Evolutionary conservation across 2,797 vertebrate species (phyloP).

Genomic region (Sarcophilus harrisii): DNA sequence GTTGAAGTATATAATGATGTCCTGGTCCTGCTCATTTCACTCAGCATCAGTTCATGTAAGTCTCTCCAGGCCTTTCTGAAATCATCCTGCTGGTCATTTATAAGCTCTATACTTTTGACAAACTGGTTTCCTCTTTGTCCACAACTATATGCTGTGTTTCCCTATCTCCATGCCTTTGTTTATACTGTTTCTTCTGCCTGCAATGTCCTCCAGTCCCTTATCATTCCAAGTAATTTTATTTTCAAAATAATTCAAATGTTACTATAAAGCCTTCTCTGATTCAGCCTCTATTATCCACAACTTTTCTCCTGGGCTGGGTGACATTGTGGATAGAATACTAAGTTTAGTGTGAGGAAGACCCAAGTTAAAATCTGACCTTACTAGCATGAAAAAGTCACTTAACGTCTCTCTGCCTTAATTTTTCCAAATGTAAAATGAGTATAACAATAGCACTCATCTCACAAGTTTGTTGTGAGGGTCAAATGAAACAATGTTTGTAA

Average conservation of each 20-base stretch:
- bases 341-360: not conserved
- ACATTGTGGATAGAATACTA: not conserved
- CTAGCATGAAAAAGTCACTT: not conserved
- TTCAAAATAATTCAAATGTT: not conserved
- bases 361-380: not conserved
- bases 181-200: not conserved
- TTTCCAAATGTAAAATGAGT: not conserved
- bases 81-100: not conserved
- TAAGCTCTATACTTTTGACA: not conserved
- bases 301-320: not conserved
- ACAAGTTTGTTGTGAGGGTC: not conserved
- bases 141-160: not conserved
- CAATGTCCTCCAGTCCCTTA: not conserved
- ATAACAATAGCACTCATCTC: not conserved
- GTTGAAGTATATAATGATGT: too few relatives aligned
- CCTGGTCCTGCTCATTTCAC: too few relatives aligned
- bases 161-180: not conserved
- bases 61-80: too few relatives aligned
- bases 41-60: too few relatives aligned
- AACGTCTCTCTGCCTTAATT: not conserved
- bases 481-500: not conserved
- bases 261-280: not conserved
- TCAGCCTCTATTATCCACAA: not conserved
- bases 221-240: not conserved
- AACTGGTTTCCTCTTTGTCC: not conserved